Base-by-base conservation (phyloP, 1,140 invertebrate genomes). In the Drosophila subobscura region DNA sequence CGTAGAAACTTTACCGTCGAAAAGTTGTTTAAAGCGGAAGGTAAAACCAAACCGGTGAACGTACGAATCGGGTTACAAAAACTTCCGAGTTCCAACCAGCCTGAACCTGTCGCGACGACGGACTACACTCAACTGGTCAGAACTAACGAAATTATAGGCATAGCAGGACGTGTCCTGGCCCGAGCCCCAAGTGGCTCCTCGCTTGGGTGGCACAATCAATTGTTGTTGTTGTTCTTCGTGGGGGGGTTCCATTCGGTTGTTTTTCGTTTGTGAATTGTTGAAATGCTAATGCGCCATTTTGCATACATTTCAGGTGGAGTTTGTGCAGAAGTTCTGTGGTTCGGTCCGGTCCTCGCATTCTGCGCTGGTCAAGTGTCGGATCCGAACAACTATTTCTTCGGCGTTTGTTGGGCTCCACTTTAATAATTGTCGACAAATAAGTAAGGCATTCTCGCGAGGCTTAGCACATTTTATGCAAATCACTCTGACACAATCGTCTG, bases 251-350 rank as follows among this genome's bases (percentile, higher is more conserved):
- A 37, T 46, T 42, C 42, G 16, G 25, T 54, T 50, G 20, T 29
- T 55, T 45, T 66, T 65, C 25, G 72, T 37, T 37, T 37, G 33
- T 37, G 66, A 77, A 86, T 86, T 76, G 83, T 83, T 88, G 53
- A 83, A 89, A 88, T 88, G 83, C 83, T 88, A 88, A 88, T 88
- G 83, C 83, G 83, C 83, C 83, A 88, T 88, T 88, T 88, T 88
- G 83, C 83, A 79, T 88, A 88, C 75, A 88, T 79, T 88, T 78
- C 78, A 23, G 20, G 47, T 40, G 33, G 44, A 55, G 50, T 67
- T 55, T 16, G 29, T 29, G 44, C 63, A 61, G 58, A 12, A 37
- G 33, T 37, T 37, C 1, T 20, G 16, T 20, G 16, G 16, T 20
- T 1, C 16, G 16, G 16, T 20, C 16, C 16, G 33, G 33, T 10